Evolutionary conservation across 1,140 invertebrate species (phyloP).

Genomic region (Leguminivora glycinivorella): DNA sequence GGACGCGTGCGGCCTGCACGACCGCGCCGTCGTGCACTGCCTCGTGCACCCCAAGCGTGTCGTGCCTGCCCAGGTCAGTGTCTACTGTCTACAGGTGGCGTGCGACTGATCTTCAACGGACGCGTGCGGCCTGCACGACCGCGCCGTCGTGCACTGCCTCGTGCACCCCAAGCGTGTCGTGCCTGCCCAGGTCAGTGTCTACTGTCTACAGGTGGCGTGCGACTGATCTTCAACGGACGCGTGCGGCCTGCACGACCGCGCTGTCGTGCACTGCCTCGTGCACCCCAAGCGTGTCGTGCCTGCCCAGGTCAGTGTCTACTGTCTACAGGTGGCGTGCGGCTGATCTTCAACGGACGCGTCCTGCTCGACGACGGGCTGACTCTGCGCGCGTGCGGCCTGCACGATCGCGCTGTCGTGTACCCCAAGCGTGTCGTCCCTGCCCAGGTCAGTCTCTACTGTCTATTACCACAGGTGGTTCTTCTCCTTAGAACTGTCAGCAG

Average conservation of each 20-base stretch:
- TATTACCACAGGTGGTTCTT: too few relatives aligned
- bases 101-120: slow-evolving; percentile 93
- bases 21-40: slow-evolving; percentile 94
- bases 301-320: too few relatives aligned
- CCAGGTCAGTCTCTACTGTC: too few relatives aligned
- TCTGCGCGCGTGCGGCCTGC: slow-evolving; percentile 87
- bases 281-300: slow-evolving; percentile 65
- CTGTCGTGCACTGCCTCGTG: slow-evolving; percentile 93
- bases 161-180: slow-evolving; percentile 79
- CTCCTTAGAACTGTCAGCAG: too few relatives aligned
- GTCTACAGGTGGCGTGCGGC: too few relatives aligned
- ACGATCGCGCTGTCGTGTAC: slow-evolving; percentile 91
- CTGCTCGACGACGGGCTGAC: slow-evolving; percentile 87
- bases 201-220: too few relatives aligned
- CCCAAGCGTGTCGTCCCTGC: slow-evolving; percentile 39
- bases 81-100: too few relatives aligned
- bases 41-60: slow-evolving; percentile 82
- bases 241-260: slow-evolving; percentile 90
- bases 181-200: slow-evolving; percentile 40
- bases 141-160: slow-evolving; percentile 93
- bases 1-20: slow-evolving; percentile 90
- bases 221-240: slow-evolving; percentile 93
- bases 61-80: slow-evolving; percentile 37
- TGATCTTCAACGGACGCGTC: slow-evolving; percentile 94
- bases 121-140: slow-evolving; percentile 90